Evolutionary conservation across 2,797 vertebrate genomes (phyloP), one percentile per base, ranked within the genome.

Genomic region (Gobio occitaniae): DNA sequence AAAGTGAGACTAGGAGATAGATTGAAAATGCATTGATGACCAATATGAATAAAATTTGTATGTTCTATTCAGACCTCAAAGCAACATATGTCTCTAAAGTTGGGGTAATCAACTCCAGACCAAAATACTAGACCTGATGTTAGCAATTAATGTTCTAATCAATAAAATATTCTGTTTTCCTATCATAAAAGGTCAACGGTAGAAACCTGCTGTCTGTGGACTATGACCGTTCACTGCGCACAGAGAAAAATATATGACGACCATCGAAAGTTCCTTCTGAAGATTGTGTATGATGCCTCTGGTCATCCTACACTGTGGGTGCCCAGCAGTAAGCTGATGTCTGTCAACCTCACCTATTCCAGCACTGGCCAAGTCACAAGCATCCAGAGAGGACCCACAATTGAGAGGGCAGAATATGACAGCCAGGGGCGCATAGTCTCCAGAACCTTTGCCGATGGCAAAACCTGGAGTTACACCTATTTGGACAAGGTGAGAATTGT

Each of bases 241-340:
- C 98, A 17, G 98, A 99, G 90, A 99, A 99, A n/a, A 90, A 97
- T 99, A 93, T 99, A 99, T 17, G 98, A 99, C 3, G 98, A 99
- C 94, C 98, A 99, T 90, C 96, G 98, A 88, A 99, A 99, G 92
- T 99, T 99, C 87, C 95, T 97, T 72, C 95, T 99, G 89, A 96
- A 98, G 93, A 99, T 99, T 63, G 96, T 97, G 87, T 99, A 99
- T 4, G 97, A 99, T 93, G 95, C 93, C 0, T 97, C 97, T 0
- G 98, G 98, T 21, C 98, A 99, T 89, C 98, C 98, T 0, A 97
- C 97, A 0, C 96, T 99, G 52, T 99, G 98, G 98, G 95, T 98
- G 21, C 98, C 98, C 0, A 99, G 98, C 94, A 98, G 97, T 95
- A 99, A 99, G 91, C 95, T 99, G 68, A 97, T 98, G 93, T 96